Evolutionary conservation across 2,888 invertebrate genomes (phyloP).

Genomic region (Eudasyphora cyanicolor): DNA sequence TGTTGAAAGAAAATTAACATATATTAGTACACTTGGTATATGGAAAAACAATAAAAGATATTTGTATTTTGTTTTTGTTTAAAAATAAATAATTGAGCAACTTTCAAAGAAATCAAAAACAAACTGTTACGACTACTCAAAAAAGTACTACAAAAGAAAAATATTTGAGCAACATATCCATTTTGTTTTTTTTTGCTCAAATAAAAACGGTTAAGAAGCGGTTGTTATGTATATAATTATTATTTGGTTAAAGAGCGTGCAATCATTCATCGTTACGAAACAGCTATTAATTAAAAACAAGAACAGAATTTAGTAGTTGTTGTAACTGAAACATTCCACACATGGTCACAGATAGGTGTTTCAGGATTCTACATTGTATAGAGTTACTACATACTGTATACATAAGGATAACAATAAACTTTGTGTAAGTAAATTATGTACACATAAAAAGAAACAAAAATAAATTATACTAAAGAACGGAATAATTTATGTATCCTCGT

Average conservation of each 20-base stretch:
- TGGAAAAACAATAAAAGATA: conserved; percentile 34
- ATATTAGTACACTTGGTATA: conserved; percentile 38
- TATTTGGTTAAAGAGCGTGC: neutral
- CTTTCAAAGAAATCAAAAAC: conserved; percentile 11
- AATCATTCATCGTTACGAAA: neutral
- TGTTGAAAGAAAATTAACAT: conserved; percentile 11
- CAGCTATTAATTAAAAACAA: neutral
- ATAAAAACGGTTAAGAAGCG: conserved; percentile 1
- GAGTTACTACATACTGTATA: no score
- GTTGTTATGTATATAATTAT: neutral
- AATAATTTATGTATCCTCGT: no score
- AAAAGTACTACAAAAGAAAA: neutral
- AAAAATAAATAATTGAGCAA: neutral
- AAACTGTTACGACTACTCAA: neutral
- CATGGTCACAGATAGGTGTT: neutral
- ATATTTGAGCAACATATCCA: neutral
- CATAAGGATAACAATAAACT: no score
- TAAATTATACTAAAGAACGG: neutral
- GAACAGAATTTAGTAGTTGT: neutral
- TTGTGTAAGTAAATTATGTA: neutral
- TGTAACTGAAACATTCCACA: neutral
- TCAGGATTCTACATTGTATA: no score
- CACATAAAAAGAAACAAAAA: neutral
- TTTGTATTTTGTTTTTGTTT: conserved; percentile 14
- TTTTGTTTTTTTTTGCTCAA: neutral